A percentile compares a stretch with the other conserved stretches of the same genome.
These are phyloP conservation scores for Branchipolynoe longqiensis DNA, from an alignment of 2,888 invertebrate species.

Conservation along the genomic window DNA sequence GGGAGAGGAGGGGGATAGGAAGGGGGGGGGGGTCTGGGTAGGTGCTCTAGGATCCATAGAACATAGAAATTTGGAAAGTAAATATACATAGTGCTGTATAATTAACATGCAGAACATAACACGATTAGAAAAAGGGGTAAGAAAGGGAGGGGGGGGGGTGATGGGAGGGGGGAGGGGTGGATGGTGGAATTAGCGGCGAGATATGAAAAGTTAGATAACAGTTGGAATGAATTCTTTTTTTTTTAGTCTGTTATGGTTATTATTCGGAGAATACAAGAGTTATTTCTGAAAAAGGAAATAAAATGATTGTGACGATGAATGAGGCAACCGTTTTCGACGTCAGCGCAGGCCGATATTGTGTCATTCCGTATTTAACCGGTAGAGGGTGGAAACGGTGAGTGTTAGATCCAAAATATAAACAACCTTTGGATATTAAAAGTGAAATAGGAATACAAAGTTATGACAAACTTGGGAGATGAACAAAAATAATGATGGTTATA, in stretches of 20 bases:
- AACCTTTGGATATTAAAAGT: constrained; percentile 18
- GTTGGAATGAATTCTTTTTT: constrained; percentile 20
- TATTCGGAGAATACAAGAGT: constrained; percentile 33
- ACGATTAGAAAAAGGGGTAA: constrained; percentile 25
- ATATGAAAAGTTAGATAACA: not conserved
- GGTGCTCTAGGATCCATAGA: no score
- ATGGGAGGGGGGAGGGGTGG: not conserved
- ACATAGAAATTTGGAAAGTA: no score
- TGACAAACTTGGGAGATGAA: not conserved
- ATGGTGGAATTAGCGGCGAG: not conserved
- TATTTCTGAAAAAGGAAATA: constrained; percentile 40
- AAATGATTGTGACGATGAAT: constrained; percentile 26
- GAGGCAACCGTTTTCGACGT: constrained; percentile 24
- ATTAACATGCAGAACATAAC: constrained; percentile 22
- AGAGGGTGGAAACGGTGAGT: constrained; percentile 31
- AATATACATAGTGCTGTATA: no score
- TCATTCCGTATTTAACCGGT: constrained; percentile 39
- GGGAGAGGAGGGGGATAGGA: no score
- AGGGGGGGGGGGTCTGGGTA: no score
- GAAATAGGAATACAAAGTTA: constrained; percentile 28
- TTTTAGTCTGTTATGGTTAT: not conserved
- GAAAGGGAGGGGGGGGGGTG: constrained; percentile 3
- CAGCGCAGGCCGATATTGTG: not conserved
- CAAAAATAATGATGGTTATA: constrained; percentile 2
- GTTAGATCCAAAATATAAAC: constrained; percentile 35